Percentiles rank a stretch among this genome's conserved stretches.
Evolutionary conservation across 2,888 invertebrate species (phyloP).

Genomic region (Plagodis dolabraria): DNA sequence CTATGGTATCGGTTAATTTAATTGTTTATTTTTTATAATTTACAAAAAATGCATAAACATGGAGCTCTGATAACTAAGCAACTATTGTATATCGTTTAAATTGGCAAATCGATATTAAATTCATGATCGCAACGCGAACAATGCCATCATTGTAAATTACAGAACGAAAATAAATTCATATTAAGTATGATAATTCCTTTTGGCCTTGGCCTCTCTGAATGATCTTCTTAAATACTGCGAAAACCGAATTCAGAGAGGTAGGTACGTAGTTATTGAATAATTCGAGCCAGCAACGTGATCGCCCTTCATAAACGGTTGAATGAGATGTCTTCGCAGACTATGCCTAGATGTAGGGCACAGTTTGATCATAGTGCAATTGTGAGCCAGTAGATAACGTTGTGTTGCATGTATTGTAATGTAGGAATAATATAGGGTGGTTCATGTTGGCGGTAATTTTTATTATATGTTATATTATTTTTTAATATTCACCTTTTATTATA

Average conservation of each 20-base stretch:
- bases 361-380: slow-evolving; percentile 30
- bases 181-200: neutral
- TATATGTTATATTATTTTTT: neutral
- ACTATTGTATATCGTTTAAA: too few species aligned
- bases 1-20: too few species aligned
- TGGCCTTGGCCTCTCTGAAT: slow-evolving; percentile 13
- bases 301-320: slow-evolving; percentile 58
- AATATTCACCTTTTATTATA: neutral
- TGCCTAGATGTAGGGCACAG: slow-evolving; percentile 65
- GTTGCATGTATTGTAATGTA: neutral
- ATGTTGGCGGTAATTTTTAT: neutral
- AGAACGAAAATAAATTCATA: neutral
- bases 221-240: slow-evolving; percentile 21
- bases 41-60: too few species aligned
- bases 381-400: slow-evolving; percentile 35
- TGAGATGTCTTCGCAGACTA: slow-evolving; percentile 66
- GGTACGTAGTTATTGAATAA: slow-evolving; percentile 38
- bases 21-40: too few species aligned
- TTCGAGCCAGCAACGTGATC: slow-evolving; percentile 61
- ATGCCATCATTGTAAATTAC: too few species aligned
- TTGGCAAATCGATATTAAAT: too few species aligned
- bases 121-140: too few species aligned
- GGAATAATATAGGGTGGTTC: neutral
- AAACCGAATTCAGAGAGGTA: slow-evolving; percentile 40
- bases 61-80: too few species aligned